Evolutionary conservation across 2,113 vertebrate species (phyloP).

Genomic region (Limanda limanda): DNA sequence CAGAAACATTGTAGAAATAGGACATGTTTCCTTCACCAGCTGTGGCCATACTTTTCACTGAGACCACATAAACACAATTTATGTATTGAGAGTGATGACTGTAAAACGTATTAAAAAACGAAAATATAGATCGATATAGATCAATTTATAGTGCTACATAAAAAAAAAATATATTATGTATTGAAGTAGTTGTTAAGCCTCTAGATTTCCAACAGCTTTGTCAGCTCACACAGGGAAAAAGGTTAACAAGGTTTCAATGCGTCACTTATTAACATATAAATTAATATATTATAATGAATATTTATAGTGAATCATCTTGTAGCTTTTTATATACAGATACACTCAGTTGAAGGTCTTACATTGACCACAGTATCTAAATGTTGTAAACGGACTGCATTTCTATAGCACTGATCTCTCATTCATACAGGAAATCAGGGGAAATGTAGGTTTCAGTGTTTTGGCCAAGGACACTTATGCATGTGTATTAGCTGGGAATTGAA

Average conservation of each 20-base stretch:
- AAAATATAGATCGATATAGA: background rate
- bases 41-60: background rate
- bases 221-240: background rate
- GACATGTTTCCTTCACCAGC: background rate
- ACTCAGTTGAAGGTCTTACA: background rate
- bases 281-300: background rate
- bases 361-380: background rate
- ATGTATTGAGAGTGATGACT: background rate
- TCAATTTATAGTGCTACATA: too few relatives aligned
- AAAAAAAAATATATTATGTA: background rate
- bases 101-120: background rate
- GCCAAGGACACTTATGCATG: too few relatives aligned
- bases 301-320: conserved; percentile 25
- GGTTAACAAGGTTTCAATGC: background rate
- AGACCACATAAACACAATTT: too few relatives aligned
- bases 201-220: background rate
- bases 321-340: background rate
- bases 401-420: too few relatives aligned
- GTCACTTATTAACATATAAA: conserved; percentile 4
- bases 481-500: too few relatives aligned
- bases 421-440: too few relatives aligned
- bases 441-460: too few relatives aligned
- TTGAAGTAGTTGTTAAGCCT: background rate
- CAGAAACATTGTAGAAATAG: background rate
- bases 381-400: too few relatives aligned